phyloP scores from a whole-genome alignment of 2,888 invertebrate genomes.

The Octonoba sinensis region DNA sequence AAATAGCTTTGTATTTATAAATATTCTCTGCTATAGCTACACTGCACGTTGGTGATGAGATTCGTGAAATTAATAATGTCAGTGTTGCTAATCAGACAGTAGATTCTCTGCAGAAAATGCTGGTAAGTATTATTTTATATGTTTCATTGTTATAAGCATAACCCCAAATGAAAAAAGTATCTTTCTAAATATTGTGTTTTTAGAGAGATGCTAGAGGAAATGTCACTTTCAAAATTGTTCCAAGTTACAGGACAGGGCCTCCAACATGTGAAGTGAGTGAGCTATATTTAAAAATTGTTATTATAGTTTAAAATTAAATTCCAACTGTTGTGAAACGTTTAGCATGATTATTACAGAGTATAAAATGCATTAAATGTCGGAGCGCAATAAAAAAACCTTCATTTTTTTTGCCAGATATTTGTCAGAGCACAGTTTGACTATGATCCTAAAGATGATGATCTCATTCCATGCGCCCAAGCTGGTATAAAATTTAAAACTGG shows the following conservation, averaged over 20 bases:
- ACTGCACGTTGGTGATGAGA: conserved; percentile 98
- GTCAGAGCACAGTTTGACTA: conserved; percentile 98
- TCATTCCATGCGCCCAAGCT: conserved; percentile 99
- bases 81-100: conserved; percentile 97
- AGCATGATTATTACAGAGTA: no score
- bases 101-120: conserved; percentile 95
- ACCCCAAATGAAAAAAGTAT: background rate
- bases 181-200: background rate
- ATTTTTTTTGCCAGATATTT: conserved; percentile 78
- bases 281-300: background rate
- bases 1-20: no score
- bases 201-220: conserved; percentile 65
- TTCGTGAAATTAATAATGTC: conserved; percentile 96
- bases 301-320: background rate
- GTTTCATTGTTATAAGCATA: background rate
- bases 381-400: background rate
- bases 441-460: conserved; percentile 95
- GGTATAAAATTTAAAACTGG: conserved; percentile 94
- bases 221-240: conserved; percentile 80
- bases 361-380: background rate
- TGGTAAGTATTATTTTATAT: conserved; percentile 79
- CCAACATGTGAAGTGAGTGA: conserved; percentile 75
- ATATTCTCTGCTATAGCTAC: conserved; percentile 78
- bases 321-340: background rate
- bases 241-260: conserved; percentile 96